phyloP scores from a whole-genome alignment of 1,140 invertebrate genomes.

The Megathymus violae region DNA sequence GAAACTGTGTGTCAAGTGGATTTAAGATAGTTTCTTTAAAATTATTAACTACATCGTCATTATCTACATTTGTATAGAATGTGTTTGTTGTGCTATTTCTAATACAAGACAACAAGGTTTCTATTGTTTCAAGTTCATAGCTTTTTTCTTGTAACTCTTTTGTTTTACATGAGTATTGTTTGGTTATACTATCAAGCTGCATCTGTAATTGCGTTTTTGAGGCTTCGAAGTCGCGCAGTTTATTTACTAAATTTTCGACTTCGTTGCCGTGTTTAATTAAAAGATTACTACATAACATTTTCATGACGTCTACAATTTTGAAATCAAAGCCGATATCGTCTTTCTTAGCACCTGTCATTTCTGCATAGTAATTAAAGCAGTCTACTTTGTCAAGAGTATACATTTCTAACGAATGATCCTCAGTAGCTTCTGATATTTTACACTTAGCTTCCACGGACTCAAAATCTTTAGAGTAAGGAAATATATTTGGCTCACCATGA shows the following conservation, averaged over 20 bases:
- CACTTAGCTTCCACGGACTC: constrained; percentile 38
- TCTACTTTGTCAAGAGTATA: constrained; percentile 62
- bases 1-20: constrained; percentile 59
- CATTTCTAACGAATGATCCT: constrained; percentile 46
- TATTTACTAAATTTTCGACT: constrained; percentile 68
- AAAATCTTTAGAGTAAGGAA: constrained; percentile 44
- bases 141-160: constrained; percentile 38
- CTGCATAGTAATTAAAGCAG: constrained; percentile 63
- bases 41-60: constrained; percentile 35
- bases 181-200: constrained; percentile 43
- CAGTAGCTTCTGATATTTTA: constrained; percentile 47
- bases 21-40: constrained; percentile 61
- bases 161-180: constrained; percentile 43
- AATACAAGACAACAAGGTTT: constrained; percentile 40
- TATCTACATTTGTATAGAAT: constrained; percentile 21
- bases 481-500: constrained; percentile 51
- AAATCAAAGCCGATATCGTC: constrained; percentile 48
- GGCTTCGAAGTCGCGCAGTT: constrained; percentile 64
- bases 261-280: constrained; percentile 61
- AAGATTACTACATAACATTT: constrained; percentile 61
- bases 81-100: constrained; percentile 37
- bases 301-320: constrained; percentile 73
- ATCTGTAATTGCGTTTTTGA: constrained; percentile 51
- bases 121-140: constrained; percentile 41
- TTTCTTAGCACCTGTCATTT: constrained; percentile 52